These are phyloP conservation scores for Bombus pyrosoma DNA, from an alignment of 1,140 invertebrate genomes.

Conservation along the genomic window DNA sequence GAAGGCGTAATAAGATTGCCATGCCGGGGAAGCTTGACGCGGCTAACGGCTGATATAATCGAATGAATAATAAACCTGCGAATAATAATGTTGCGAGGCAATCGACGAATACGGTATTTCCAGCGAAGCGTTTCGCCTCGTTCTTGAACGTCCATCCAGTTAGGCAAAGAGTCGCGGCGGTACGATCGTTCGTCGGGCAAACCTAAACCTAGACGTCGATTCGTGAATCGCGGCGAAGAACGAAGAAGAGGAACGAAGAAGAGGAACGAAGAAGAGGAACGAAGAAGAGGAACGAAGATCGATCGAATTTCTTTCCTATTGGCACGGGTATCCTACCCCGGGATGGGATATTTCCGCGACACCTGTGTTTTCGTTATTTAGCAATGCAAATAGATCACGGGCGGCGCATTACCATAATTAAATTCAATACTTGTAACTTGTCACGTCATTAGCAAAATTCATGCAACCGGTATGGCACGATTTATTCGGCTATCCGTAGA, in stretches of 20 bases:
- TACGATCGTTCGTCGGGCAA: too few relatives aligned
- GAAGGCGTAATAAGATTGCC: neutral
- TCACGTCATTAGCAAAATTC: constrained; percentile 77
- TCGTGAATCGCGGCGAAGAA: too few relatives aligned
- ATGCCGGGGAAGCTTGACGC: neutral
- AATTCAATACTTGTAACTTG: constrained; percentile 80
- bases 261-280: too few relatives aligned
- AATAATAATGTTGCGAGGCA: neutral
- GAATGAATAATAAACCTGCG: constrained; percentile 10
- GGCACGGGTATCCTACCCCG: constrained; percentile 51
- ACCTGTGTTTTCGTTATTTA: constrained; percentile 78
- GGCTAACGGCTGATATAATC: constrained; percentile 6
- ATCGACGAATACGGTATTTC: neutral
- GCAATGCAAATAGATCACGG: constrained; percentile 78
- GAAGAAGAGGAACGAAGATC: neutral
- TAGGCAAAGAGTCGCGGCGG: too few relatives aligned
- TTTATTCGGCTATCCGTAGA: neutral
- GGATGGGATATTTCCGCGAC: constrained; percentile 75
- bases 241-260: neutral
- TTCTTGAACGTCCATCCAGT: neutral
- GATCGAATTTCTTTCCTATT: neutral
- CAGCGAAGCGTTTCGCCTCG: too few relatives aligned
- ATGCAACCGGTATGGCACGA: constrained; percentile 37
- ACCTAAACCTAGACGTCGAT: too few relatives aligned
- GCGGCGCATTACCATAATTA: constrained; percentile 78